Conservation (phyloP, 2,113 vertebrate species). For the Hirundichthys speculiger region DNA sequence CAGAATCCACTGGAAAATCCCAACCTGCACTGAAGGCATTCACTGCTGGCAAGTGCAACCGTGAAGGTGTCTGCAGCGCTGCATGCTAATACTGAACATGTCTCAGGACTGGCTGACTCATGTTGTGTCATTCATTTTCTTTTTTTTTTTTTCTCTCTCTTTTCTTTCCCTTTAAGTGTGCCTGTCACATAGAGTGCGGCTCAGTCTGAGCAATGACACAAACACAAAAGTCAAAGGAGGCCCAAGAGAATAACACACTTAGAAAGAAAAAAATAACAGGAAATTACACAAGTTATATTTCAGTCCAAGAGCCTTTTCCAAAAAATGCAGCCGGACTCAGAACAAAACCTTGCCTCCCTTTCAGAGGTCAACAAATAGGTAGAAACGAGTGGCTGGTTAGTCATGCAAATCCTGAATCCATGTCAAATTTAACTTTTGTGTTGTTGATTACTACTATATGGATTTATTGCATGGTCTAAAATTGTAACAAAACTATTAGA, state of each 20-base stretch:
- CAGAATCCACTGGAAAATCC: slow-evolving; percentile 2
- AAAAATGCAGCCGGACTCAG: slow-evolving; percentile 28
- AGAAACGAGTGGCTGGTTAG: not conserved
- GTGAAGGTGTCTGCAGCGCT: slow-evolving; percentile 14
- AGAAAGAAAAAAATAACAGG: slow-evolving; percentile 58
- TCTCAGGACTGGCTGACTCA: slow-evolving; percentile 12
- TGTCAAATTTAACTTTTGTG: too few species aligned
- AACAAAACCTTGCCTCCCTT: slow-evolving; percentile 5
- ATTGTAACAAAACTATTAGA: too few species aligned
- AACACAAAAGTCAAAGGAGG: slow-evolving; percentile 55
- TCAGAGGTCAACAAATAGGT: not conserved
- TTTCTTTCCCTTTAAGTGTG: slow-evolving; percentile 43
- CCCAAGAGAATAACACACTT: slow-evolving; percentile 67
- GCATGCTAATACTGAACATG: slow-evolving; percentile 14
- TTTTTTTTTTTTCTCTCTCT: not conserved
- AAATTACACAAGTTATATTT: slow-evolving; percentile 66
- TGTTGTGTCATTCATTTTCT: not conserved
- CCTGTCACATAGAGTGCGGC: slow-evolving; percentile 31
- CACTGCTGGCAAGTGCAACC: not conserved
- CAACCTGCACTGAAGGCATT: slow-evolving; percentile 17
- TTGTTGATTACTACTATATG: too few species aligned
- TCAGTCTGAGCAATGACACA: slow-evolving; percentile 48
- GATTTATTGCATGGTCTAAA: too few species aligned
- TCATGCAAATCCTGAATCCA: not conserved
- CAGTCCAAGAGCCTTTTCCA: slow-evolving; percentile 48